Evolutionary conservation across 1,140 invertebrate genomes (phyloP).

Genomic region (Trypoxylus dichotomus): DNA sequence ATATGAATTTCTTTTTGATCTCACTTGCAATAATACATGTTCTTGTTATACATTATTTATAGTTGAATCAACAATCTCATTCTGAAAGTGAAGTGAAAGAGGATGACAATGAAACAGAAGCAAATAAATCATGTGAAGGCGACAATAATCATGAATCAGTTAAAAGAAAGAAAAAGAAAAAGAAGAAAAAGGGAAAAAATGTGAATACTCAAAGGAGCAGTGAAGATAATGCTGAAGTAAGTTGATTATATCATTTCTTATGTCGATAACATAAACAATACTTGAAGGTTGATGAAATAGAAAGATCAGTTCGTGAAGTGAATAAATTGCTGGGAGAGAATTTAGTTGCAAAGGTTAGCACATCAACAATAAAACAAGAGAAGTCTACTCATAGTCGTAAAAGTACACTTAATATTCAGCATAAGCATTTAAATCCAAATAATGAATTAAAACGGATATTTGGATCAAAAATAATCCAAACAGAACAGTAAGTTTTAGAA

Average conservation of each 20-base stretch:
- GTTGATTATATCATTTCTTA: slow-evolving; percentile 26
- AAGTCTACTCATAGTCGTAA: slow-evolving; percentile 51
- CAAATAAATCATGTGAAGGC: slow-evolving; percentile 55
- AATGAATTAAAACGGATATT: slow-evolving; percentile 86
- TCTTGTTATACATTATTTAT: slow-evolving; percentile 26
- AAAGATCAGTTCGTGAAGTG: slow-evolving; percentile 70
- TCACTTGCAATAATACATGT: background rate
- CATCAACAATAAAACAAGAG: slow-evolving; percentile 44
- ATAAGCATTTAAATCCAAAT: slow-evolving; percentile 77
- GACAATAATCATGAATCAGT: slow-evolving; percentile 52
- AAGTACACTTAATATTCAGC: slow-evolving; percentile 64
- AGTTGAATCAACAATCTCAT: slow-evolving; percentile 64
- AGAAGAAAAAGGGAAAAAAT: slow-evolving; percentile 61
- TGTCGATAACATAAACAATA: background rate
- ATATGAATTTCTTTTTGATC: too few species aligned
- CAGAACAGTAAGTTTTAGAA: slow-evolving; percentile 61
- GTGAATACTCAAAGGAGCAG: slow-evolving; percentile 58
- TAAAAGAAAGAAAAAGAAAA: slow-evolving; percentile 67
- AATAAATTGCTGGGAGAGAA: slow-evolving; percentile 71
- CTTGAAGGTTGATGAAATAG: slow-evolving; percentile 70
- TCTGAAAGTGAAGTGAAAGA: slow-evolving; percentile 73
- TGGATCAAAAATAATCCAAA: slow-evolving; percentile 76
- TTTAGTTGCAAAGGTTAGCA: slow-evolving; percentile 47
- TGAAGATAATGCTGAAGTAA: slow-evolving; percentile 64
- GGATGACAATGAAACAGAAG: slow-evolving; percentile 68